These are phyloP conservation scores for Microchirus variegatus DNA, from an alignment of 2,797 vertebrate species.

Conservation along the genomic window DNA sequence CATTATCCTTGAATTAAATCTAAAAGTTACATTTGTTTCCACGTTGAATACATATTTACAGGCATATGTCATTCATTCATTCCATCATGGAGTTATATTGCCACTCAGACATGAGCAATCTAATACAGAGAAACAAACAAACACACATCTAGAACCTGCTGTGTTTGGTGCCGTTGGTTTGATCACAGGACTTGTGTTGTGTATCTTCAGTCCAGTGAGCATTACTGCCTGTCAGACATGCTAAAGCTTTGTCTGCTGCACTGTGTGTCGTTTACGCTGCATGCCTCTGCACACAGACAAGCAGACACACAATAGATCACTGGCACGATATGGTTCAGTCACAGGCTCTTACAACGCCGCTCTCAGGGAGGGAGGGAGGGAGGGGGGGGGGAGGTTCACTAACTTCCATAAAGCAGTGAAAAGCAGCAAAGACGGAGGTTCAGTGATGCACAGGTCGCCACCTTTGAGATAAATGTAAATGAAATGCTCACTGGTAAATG, in stretches of 20 bases:
- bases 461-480: slow-evolving; percentile 48
- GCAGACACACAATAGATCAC: slow-evolving; percentile 29
- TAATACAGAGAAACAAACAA: neutral
- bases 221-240: slow-evolving; percentile 24
- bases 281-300: slow-evolving; percentile 38
- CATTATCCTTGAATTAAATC: too few relatives aligned
- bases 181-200: slow-evolving; percentile 34
- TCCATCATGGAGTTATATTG: too few relatives aligned
- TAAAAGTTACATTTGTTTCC: too few relatives aligned
- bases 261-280: slow-evolving; percentile 25
- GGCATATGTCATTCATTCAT: too few relatives aligned
- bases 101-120: too few relatives aligned
- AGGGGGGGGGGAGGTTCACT: too few relatives aligned
- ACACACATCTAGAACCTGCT: neutral
- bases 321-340: slow-evolving; percentile 36
- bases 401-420: slow-evolving; percentile 25
- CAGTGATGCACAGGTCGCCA: slow-evolving; percentile 49
- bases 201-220: slow-evolving; percentile 40
- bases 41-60: too few relatives aligned
- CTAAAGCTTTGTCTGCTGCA: slow-evolving; percentile 12
- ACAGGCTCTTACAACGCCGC: neutral
- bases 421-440: slow-evolving; percentile 43
- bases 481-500: slow-evolving; percentile 36
- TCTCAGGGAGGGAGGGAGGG: too few relatives aligned
- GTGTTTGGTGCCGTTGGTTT: slow-evolving; percentile 10